phyloP scores from a whole-genome alignment of 2,113 vertebrate genomes.

The Elachura formosa region DNA sequence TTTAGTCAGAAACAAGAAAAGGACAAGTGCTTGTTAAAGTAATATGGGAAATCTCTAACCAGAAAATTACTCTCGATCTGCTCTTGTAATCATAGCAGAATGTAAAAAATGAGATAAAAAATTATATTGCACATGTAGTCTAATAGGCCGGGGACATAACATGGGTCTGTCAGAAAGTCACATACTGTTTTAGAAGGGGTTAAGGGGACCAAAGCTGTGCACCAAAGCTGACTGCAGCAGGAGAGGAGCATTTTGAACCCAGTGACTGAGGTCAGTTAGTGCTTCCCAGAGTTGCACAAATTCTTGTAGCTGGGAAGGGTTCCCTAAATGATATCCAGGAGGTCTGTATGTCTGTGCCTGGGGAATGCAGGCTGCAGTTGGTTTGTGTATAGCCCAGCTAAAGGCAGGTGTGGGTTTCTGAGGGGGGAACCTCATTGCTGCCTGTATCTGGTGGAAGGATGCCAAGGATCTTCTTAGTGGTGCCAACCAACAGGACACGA shows the following conservation, averaged over 20 bases:
- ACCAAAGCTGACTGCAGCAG: not conserved
- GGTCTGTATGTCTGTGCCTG: not conserved
- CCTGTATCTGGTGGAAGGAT: not conserved
- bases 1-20: not conserved
- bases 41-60: not conserved
- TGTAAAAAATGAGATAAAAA: not conserved
- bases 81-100: not conserved
- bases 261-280: not conserved
- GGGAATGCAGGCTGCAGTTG: not conserved
- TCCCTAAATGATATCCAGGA: not conserved
- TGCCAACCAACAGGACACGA: not conserved
- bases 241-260: not conserved
- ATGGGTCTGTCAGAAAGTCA: not conserved
- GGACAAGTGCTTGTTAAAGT: not conserved
- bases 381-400: not conserved
- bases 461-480: not conserved
- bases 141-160: fast-evolving
- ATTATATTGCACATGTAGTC: not conserved
- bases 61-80: not conserved
- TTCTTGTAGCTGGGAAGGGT: not conserved
- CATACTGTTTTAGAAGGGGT: not conserved
- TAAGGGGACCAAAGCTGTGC: not conserved
- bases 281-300: not conserved
- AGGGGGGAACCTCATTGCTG: not conserved
- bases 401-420: not conserved